phyloP scores from a whole-genome alignment of 2,888 invertebrate species.

The Pilophorus perplexus region DNA sequence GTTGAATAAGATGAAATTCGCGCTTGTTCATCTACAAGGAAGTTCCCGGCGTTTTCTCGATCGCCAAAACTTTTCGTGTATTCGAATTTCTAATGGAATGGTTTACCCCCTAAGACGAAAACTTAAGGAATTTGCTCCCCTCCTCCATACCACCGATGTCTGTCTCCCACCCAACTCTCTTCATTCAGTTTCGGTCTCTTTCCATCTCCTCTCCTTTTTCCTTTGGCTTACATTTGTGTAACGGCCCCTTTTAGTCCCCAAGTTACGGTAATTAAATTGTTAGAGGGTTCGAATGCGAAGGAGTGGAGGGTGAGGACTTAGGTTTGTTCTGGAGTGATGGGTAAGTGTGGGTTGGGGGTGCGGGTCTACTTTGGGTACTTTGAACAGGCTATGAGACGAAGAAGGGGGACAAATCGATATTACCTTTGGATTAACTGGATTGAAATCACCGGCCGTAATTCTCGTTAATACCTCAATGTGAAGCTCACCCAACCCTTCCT shows the following conservation, averaged over 20 bases:
- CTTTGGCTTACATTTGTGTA: conserved; percentile 31
- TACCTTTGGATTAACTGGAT: conserved; percentile 38
- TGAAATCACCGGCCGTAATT: conserved; percentile 26
- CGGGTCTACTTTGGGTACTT: conserved; percentile 19
- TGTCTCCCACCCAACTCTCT: background rate
- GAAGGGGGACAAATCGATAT: conserved; percentile 30
- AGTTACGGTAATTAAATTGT: conserved; percentile 40
- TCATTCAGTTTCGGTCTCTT: no score
- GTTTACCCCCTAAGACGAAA: conserved; percentile 3
- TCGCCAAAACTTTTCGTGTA: conserved; percentile 16
- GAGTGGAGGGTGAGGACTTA: conserved; percentile 16
- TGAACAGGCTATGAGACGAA: background rate
- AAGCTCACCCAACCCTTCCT: conserved; percentile 2
- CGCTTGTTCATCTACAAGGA: no score
- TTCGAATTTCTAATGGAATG: conserved; percentile 11
- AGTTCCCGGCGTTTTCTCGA: no score
- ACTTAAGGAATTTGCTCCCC: background rate
- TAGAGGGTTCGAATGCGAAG: conserved; percentile 34
- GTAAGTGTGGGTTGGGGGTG: background rate
- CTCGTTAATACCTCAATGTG: conserved; percentile 27
- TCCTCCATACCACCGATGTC: background rate
- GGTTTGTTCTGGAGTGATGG: conserved; percentile 34
- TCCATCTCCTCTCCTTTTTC: conserved; percentile 4
- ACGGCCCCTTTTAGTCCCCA: conserved; percentile 36
- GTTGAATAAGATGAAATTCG: no score